A percentile compares a stretch with the other conserved stretches of the same genome.
Conservation (phyloP, 1,140 invertebrate genomes). For the Nebria ingens region DNA sequence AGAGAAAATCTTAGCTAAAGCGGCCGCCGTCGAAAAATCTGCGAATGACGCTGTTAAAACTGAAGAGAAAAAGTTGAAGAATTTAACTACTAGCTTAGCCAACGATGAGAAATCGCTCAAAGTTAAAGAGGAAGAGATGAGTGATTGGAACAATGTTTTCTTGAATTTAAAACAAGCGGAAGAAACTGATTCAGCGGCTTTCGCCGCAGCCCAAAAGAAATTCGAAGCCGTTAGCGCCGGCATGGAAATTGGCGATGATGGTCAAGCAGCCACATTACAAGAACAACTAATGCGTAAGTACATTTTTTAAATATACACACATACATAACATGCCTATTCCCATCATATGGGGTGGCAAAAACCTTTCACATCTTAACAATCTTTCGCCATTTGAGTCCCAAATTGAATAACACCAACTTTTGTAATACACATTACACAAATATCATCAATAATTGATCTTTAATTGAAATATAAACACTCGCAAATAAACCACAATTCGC, state of each 20-base stretch:
- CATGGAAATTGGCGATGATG: constrained; percentile 65
- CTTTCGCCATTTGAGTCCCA: too few species aligned
- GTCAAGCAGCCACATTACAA: constrained; percentile 74
- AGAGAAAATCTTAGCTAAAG: constrained; percentile 58
- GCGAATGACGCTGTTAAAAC: constrained; percentile 57
- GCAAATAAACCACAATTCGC: not conserved
- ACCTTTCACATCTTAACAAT: too few species aligned
- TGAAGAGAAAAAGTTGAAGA: constrained; percentile 57
- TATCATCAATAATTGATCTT: not conserved
- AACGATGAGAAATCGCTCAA: constrained; percentile 60
- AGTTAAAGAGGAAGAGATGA: constrained; percentile 55
- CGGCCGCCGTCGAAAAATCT: constrained; percentile 53
- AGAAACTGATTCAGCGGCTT: constrained; percentile 52
- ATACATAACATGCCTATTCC: not conserved
- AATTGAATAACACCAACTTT: too few species aligned
- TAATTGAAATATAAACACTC: constrained; percentile 9
- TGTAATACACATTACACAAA: not conserved
- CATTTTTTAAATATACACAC: not conserved
- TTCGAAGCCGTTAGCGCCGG: constrained; percentile 79
- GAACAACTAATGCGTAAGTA: constrained; percentile 74
- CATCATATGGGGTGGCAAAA: too few species aligned
- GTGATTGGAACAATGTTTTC: constrained; percentile 55
- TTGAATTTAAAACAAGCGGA: constrained; percentile 59
- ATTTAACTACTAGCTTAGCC: constrained; percentile 51
- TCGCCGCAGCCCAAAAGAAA: constrained; percentile 62